A percentile compares a stretch with the other conserved stretches of the same genome.
Evolutionary conservation across 2,797 vertebrate species (phyloP).

Genomic region (Hafferia zeledoni): DNA sequence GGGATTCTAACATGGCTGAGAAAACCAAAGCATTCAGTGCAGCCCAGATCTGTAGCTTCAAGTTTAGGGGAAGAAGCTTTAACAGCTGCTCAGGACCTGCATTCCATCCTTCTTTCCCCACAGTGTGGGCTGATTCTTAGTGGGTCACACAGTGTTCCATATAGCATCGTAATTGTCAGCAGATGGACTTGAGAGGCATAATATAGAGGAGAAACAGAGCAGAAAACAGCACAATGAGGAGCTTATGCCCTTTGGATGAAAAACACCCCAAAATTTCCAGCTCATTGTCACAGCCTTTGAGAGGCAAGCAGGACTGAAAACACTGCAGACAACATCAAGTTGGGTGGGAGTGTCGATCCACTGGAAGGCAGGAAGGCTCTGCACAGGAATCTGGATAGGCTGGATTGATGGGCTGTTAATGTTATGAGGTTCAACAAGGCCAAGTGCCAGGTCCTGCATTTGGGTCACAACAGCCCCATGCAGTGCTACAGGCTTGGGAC

Average conservation of each 20-base stretch:
- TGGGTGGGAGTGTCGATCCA: neutral
- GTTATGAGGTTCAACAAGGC: too few species aligned
- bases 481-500: too few species aligned
- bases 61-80: neutral
- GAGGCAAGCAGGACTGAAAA: too few species aligned
- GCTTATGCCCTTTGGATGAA: neutral
- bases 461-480: neutral
- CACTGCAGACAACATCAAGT: neutral
- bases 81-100: neutral
- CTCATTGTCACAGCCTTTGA: neutral
- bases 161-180: neutral
- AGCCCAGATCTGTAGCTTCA: neutral
- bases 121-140: fast-evolving
- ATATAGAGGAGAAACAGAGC: neutral
- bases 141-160: neutral
- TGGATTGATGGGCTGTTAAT: neutral
- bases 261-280: neutral
- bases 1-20: fast-evolving
- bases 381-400: neutral
- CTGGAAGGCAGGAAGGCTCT: neutral
- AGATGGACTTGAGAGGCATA: neutral
- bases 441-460: neutral
- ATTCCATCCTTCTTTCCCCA: neutral
- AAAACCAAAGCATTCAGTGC: neutral
- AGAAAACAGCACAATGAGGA: neutral